These are phyloP conservation scores for Lipophrys pholis DNA, from an alignment of 2,113 vertebrate genomes.

Conservation along the genomic window DNA sequence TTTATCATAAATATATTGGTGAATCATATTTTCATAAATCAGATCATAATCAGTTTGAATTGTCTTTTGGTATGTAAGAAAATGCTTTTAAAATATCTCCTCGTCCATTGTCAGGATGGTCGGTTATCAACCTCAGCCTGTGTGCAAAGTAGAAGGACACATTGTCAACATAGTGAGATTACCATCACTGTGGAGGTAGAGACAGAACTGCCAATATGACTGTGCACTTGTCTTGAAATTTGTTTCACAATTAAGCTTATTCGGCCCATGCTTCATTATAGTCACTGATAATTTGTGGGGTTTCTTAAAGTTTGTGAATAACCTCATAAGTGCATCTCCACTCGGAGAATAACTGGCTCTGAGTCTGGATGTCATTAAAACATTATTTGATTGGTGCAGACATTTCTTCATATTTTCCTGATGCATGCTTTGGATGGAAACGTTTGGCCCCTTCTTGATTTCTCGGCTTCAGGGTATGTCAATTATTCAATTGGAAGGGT, in stretches of 20 bases:
- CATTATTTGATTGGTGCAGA: conserved; percentile 32
- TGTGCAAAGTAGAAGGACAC: no score
- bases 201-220: not conserved
- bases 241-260: conserved; percentile 21
- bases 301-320: conserved; percentile 26
- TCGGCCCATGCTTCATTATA: conserved; percentile 4
- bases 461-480: conserved; percentile 33
- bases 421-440: conserved; percentile 44
- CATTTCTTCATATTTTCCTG: conserved; percentile 48
- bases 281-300: not conserved
- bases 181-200: not conserved
- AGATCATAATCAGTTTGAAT: no score
- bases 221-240: not conserved
- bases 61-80: no score
- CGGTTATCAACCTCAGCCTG: no score
- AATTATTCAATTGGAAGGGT: conserved; percentile 38
- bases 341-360: conserved; percentile 18
- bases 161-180: no score
- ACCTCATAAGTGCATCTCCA: conserved; percentile 11
- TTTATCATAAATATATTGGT: no score
- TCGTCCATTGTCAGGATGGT: no score
- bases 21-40: no score
- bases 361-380: conserved; percentile 51
- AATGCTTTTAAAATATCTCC: no score
- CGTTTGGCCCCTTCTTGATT: conserved; percentile 31